Evolutionary conservation across 2,888 invertebrate genomes (phyloP).

Genomic region (Drosophila robusta): DNA sequence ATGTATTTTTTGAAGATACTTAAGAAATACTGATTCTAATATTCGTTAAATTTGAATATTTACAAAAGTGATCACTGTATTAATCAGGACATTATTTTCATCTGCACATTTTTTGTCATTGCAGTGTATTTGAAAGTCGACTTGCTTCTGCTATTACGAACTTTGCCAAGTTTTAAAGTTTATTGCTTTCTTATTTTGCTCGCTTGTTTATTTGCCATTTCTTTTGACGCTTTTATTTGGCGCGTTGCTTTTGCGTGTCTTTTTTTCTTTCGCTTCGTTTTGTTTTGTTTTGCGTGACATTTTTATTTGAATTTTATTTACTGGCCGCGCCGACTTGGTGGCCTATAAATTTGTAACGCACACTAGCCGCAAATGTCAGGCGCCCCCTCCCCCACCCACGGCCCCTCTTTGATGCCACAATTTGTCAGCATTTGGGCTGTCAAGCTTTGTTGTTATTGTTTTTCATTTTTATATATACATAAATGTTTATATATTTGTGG

Average conservation of each 20-base stretch:
- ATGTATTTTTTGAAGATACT: too few species aligned
- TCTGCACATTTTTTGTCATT: too few species aligned
- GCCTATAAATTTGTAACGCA: conserved; percentile 70
- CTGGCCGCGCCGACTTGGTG: conserved; percentile 43
- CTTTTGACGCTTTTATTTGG: conserved; percentile 77
- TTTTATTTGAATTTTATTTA: conserved; percentile 80
- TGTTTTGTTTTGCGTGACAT: conserved; percentile 62
- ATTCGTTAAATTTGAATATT: too few species aligned
- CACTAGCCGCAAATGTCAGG: conserved; percentile 46
- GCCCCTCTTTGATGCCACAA: conserved; percentile 32
- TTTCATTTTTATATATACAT: conserved; percentile 18
- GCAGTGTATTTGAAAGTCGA: conserved; percentile 43
- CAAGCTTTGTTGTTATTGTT: conserved; percentile 39
- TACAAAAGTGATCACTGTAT: too few species aligned
- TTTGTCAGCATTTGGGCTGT: conserved; percentile 65
- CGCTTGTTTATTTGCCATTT: conserved; percentile 72
- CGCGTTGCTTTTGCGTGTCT: conserved; percentile 38
- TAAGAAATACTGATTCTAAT: too few species aligned
- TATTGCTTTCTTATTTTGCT: conserved; percentile 56
- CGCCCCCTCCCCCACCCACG: background rate
- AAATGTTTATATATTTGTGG: conserved; percentile 54
- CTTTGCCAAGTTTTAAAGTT: conserved; percentile 62
- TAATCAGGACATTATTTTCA: background rate
- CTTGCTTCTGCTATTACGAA: conserved; percentile 1
- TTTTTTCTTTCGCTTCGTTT: conserved; percentile 21